These are phyloP conservation scores for Cisticola juncidis DNA, from an alignment of 2,113 vertebrate species.

Conservation along the genomic window DNA sequence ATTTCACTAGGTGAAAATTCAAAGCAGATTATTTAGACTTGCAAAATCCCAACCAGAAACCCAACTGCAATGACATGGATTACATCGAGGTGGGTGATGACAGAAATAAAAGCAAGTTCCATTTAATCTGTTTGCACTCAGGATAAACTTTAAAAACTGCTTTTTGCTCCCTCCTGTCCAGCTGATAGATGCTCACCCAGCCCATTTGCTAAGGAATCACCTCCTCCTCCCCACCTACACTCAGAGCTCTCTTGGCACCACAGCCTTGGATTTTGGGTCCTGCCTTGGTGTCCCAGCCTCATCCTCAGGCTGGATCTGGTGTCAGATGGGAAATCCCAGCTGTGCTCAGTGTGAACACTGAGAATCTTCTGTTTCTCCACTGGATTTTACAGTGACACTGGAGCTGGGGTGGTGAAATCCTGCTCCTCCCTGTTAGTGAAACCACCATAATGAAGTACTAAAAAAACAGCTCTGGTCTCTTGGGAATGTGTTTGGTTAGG, in stretches of 20 bases:
- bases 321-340: not conserved
- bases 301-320: not conserved
- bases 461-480: not conserved
- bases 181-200: not conserved
- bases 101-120: not conserved
- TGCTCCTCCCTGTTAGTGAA: not conserved
- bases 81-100: not conserved
- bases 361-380: not conserved
- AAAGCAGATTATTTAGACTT: not conserved
- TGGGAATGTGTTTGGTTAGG: not conserved
- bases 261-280: not conserved
- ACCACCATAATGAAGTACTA: not conserved
- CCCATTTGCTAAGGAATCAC: not conserved
- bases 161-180: not conserved
- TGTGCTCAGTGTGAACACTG: not conserved
- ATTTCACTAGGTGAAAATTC: not conserved
- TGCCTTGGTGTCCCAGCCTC: not conserved
- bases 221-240: not conserved
- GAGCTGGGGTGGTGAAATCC: not conserved
- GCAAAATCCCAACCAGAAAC: not conserved
- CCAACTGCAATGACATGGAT: rapidly evolving
- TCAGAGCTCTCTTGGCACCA: not conserved
- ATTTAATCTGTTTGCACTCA: not conserved
- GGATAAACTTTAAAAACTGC: not conserved
- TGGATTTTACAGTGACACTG: not conserved